Conservation (phyloP, 2,888 invertebrate species). For the Monopis laevigella region DNA sequence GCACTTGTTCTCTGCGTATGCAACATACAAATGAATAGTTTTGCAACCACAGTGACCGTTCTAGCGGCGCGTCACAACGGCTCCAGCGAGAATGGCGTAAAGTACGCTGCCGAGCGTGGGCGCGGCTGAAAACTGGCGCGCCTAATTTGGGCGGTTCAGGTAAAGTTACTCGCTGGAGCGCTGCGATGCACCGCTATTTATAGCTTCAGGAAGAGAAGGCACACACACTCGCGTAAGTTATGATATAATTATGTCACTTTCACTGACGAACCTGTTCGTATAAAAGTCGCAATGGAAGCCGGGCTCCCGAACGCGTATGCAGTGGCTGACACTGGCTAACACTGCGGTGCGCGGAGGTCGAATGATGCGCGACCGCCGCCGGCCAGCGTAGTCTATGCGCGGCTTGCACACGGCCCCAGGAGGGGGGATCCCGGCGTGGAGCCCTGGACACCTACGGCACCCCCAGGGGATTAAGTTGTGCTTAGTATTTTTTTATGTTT, state of each 20-base stretch:
- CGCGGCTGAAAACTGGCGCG: slow-evolving; percentile 45
- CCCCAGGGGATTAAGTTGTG: no score
- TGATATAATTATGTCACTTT: slow-evolving; percentile 45
- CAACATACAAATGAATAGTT: background rate
- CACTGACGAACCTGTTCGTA: slow-evolving; percentile 61
- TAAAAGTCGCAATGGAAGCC: slow-evolving; percentile 63
- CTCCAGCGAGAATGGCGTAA: slow-evolving; percentile 24
- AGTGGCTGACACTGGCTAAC: slow-evolving; percentile 58
- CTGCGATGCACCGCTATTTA: slow-evolving; percentile 52
- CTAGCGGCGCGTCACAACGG: slow-evolving; percentile 2
- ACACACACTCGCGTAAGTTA: slow-evolving; percentile 45
- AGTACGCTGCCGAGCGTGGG: slow-evolving; percentile 37
- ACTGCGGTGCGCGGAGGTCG: slow-evolving; percentile 65
- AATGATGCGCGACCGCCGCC: slow-evolving; percentile 60
- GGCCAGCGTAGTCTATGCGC: slow-evolving; percentile 60
- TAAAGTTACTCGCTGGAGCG: slow-evolving; percentile 62
- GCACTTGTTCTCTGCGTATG: slow-evolving; percentile 38
- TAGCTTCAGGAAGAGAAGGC: slow-evolving; percentile 43
- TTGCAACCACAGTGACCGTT: background rate
- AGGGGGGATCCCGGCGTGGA: slow-evolving; percentile 34
- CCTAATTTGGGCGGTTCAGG: slow-evolving; percentile 68
- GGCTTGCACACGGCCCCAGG: slow-evolving; percentile 66
- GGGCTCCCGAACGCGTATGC: slow-evolving; percentile 60
- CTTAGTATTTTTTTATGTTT: no score
- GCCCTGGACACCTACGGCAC: slow-evolving; percentile 10